These are phyloP conservation scores for Apamea anceps DNA, from an alignment of 2,888 invertebrate genomes.

Conservation along the genomic window DNA sequence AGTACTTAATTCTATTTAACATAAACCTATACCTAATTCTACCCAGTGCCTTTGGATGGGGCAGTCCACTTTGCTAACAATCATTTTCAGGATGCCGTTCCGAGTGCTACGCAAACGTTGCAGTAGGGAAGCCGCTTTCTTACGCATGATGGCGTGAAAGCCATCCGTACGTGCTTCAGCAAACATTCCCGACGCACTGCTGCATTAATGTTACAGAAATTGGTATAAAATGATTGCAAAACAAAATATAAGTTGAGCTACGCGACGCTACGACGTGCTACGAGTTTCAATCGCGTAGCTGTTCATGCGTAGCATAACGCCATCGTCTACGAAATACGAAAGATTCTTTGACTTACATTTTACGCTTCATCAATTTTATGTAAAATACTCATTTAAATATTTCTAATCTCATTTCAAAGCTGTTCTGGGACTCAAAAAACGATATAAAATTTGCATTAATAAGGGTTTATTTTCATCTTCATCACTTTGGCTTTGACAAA, in stretches of 20 bases:
- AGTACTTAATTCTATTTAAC: no score
- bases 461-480: not conserved
- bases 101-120: no score
- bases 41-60: no score
- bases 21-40: no score
- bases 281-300: slow-evolving; percentile 58
- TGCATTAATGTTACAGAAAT: slow-evolving; percentile 2
- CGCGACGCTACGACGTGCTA: slow-evolving; percentile 59
- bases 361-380: slow-evolving; percentile 37
- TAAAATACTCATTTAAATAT: slow-evolving; percentile 33
- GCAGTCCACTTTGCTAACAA: no score
- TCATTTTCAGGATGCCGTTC: no score
- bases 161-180: no score
- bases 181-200: no score
- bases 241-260: slow-evolving; percentile 38
- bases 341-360: slow-evolving; percentile 36
- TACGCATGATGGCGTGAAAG: no score
- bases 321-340: slow-evolving; percentile 44
- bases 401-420: slow-evolving; percentile 22
- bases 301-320: slow-evolving; percentile 48
- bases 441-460: not conserved
- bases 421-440: not conserved
- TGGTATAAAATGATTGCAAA: not conserved
- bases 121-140: no score
- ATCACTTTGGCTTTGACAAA: not conserved